These are phyloP conservation scores for Conops quadrifasciatus DNA, from an alignment of 2,888 invertebrate genomes.

Conservation along the genomic window DNA sequence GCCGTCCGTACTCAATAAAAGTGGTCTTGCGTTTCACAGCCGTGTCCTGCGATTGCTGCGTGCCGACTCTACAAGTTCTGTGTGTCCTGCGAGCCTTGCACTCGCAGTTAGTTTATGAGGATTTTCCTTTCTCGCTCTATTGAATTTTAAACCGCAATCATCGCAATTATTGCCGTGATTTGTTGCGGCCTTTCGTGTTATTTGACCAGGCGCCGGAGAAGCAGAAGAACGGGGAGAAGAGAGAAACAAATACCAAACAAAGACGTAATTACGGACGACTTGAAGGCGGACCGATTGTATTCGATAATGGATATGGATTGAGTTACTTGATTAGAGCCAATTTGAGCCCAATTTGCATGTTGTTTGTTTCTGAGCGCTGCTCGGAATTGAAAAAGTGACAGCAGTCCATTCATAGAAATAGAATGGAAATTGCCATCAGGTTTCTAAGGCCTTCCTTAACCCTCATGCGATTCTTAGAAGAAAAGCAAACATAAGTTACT, in stretches of 20 bases:
- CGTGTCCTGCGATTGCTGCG: conserved; percentile 11
- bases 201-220: neutral
- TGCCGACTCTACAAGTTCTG: neutral
- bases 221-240: conserved; percentile 29
- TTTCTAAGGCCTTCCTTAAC: too few relatives aligned
- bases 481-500: neutral
- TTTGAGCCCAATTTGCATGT: conserved; percentile 37
- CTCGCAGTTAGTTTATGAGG: neutral
- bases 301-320: conserved; percentile 15
- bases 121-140: conserved; percentile 15
- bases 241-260: conserved; percentile 13
- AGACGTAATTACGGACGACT: conserved; percentile 23
- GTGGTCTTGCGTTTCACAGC: conserved; percentile 18
- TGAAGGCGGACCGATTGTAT: conserved; percentile 21
- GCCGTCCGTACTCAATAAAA: conserved; percentile 6
- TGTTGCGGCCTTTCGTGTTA: conserved; percentile 30
- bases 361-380: conserved; percentile 36
- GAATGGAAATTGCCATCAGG: neutral
- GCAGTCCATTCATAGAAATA: neutral
- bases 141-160: conserved; percentile 34
- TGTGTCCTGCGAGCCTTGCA: neutral
- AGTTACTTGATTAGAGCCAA: conserved; percentile 36
- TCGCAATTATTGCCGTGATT: conserved; percentile 38
- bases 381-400: conserved; percentile 30
- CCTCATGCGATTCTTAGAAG: neutral